A percentile compares a stretch with the other conserved stretches of the same genome.
phyloP scores from a whole-genome alignment of 2,888 invertebrate species.

The Tromatobia lineatoria region DNA sequence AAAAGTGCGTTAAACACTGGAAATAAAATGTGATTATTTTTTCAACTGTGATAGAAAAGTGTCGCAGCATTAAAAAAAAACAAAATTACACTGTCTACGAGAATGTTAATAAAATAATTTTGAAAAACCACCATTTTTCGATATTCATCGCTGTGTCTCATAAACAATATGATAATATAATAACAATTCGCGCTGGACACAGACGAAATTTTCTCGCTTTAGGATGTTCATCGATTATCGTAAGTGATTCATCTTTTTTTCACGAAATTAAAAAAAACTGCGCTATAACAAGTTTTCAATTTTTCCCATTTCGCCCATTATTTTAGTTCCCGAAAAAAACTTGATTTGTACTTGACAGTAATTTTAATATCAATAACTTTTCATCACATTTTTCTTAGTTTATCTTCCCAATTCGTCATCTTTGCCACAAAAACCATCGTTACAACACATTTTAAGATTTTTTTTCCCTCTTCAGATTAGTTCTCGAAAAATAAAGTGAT shows the following conservation, averaged over 20 bases:
- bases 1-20: not conserved
- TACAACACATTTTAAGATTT: no score
- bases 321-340: not conserved
- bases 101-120: not conserved
- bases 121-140: not conserved
- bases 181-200: not conserved
- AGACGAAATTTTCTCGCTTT: conserved; percentile 25
- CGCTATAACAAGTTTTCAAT: not conserved
- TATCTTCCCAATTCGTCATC: no score
- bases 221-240: conserved; percentile 60
- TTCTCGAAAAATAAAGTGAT: no score
- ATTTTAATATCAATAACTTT: no score
- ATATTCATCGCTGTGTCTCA: not conserved
- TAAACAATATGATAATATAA: not conserved
- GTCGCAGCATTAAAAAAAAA: not conserved
- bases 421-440: no score
- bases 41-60: not conserved
- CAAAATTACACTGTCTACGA: not conserved
- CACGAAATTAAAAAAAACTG: not conserved
- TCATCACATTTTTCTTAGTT: no score
- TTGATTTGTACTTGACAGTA: no score
- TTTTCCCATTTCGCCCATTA: not conserved
- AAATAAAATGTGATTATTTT: not conserved
- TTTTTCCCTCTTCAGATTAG: no score
- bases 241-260: conserved; percentile 17